Evolutionary conservation across 2,888 invertebrate genomes (phyloP).

Genomic region (Meliscaeva auricollis): DNA sequence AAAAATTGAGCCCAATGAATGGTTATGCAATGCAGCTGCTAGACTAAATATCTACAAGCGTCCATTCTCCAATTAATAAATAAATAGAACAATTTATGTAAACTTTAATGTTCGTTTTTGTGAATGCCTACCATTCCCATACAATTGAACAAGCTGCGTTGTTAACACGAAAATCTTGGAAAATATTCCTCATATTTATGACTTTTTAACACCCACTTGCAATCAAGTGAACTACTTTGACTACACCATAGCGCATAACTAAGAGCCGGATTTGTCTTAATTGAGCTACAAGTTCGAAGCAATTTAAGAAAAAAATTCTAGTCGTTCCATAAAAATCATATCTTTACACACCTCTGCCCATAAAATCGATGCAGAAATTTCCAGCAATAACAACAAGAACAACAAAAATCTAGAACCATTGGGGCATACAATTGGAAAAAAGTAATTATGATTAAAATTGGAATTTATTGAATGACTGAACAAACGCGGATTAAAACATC

Average conservation of each 20-base stretch:
- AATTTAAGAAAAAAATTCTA: constrained; percentile 44
- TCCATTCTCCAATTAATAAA: neutral
- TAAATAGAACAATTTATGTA: neutral
- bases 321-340: constrained; percentile 64
- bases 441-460: constrained; percentile 78
- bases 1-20: too few relatives aligned
- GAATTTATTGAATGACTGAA: constrained; percentile 78
- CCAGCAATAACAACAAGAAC: neutral
- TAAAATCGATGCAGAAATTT: constrained; percentile 34
- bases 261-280: constrained; percentile 43
- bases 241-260: neutral
- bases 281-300: constrained; percentile 62
- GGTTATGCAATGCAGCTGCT: neutral
- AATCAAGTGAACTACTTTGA: constrained; percentile 60
- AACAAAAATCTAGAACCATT: too few relatives aligned
- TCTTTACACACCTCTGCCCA: constrained; percentile 72
- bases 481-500: constrained; percentile 78
- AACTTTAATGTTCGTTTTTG: neutral
- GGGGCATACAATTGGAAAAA: constrained; percentile 59
- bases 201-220: constrained; percentile 64
- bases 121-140: neutral
- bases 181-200: constrained; percentile 58
- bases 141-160: neutral
- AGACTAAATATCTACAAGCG: neutral
- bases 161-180: constrained; percentile 18